phyloP scores from a whole-genome alignment of 2,113 vertebrate species.

The Montifringilla adamsi region DNA sequence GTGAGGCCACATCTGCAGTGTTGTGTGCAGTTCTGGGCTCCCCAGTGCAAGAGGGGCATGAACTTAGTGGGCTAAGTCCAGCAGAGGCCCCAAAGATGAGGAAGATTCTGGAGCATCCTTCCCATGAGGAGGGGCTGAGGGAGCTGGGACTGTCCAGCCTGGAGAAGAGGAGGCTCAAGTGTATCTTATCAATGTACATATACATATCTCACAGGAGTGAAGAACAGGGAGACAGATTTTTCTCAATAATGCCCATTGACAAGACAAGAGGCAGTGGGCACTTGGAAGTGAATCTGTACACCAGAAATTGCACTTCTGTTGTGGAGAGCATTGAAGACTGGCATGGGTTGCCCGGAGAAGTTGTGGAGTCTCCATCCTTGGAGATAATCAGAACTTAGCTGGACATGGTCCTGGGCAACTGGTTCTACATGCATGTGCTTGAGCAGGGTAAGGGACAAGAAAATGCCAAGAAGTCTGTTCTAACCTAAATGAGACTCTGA shows the following conservation, averaged over 20 bases:
- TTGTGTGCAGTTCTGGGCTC: not conserved
- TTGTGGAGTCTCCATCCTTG: not conserved
- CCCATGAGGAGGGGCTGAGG: not conserved
- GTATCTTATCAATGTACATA: not conserved
- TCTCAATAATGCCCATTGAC: not conserved
- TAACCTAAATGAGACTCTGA: not conserved
- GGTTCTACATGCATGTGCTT: not conserved
- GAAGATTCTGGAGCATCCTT: not conserved
- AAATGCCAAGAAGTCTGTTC: not conserved
- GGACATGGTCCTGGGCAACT: rapidly evolving
- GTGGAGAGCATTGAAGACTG: not conserved
- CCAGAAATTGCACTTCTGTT: not conserved
- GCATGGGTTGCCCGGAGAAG: not conserved
- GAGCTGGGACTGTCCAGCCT: not conserved
- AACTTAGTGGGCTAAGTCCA: not conserved
- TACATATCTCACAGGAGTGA: not conserved
- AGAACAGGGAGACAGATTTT: not conserved
- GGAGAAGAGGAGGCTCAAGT: not conserved
- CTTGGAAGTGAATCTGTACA: not conserved
- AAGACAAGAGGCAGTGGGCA: not conserved
- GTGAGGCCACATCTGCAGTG: not conserved
- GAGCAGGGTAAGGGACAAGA: not conserved
- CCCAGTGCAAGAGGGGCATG: not conserved
- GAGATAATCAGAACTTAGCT: not conserved
- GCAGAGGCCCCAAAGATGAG: not conserved